Evolutionary conservation across 2,113 vertebrate genomes (phyloP), one percentile per base, ranked within the genome.

Genomic region (Riparia riparia): DNA sequence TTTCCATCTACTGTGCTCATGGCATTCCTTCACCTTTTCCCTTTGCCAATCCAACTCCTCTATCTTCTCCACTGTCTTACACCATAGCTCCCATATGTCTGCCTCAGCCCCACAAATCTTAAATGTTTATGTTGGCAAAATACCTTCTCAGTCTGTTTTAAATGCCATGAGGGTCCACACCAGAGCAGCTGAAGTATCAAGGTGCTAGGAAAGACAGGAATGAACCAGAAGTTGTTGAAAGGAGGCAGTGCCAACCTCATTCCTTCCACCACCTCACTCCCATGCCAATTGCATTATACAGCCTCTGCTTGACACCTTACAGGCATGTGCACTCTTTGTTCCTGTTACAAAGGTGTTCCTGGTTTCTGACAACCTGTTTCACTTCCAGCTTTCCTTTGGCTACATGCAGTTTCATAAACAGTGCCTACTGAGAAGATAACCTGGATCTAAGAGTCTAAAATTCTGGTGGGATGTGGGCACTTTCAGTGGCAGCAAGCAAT

Each of bases 71-170:
- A 7, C 17, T 15, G 8, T 19, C 8, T 70, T 64, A 54, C 1
- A 2, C 26, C 12, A 11, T 20, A 42, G 37, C 13, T 49, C 16
- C 14, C 10, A 2, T 22, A 26, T 6, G 4, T 56, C 49, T 80
- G 49, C 41, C 53, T 7, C 22, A 68, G n/a, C 17, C 45, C 25
- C 16, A 37, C 50, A 65, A 5, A 61, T 69, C n/a, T n/a, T 18
- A 7, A 17, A 4, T 0, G 0, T 41, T 57, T 12, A 6, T 0
- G 1, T 61, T 69, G 15, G 6, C 51, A 26, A 92, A 85, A 10
- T 47, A 64, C 28, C 18, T 61, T 47, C 21, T 57, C 7, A 39
- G 7, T 42, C 29, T 81, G 6, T 61, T 83, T 81, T 2, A 8
- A 90, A 82, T 51, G 39, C 56, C 2, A 0, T 18, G 47, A 53